A percentile compares a stretch with the other conserved stretches of the same genome.
These are phyloP conservation scores for Leptocoma aspasia DNA, from an alignment of 2,113 vertebrate species.

Conservation along the genomic window DNA sequence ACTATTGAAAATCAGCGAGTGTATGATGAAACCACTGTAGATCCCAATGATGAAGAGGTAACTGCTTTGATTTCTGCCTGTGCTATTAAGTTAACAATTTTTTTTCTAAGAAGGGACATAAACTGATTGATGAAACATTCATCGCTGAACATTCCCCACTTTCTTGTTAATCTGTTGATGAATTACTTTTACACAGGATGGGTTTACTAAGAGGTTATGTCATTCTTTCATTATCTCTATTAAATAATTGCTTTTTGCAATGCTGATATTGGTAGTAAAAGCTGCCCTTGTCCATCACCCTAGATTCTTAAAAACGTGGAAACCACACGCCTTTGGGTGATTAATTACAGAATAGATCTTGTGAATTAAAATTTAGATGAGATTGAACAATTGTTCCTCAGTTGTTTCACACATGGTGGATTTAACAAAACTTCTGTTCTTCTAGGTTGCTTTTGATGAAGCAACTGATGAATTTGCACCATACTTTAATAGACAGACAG, in stretches of 20 bases:
- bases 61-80: not conserved
- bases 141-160: not conserved
- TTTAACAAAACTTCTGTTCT: not conserved
- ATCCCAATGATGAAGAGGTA: slow-evolving; percentile 96
- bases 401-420: not conserved
- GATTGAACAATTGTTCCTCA: not conserved
- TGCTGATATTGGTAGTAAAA: not conserved
- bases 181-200: not conserved
- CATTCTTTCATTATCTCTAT: not conserved
- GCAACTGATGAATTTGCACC: slow-evolving; percentile 96
- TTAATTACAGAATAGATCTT: not conserved
- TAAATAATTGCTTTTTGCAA: not conserved
- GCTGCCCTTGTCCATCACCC: not conserved
- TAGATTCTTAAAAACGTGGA: not conserved
- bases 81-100: not conserved
- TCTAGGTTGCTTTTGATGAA: slow-evolving; percentile 92
- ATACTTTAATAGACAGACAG: slow-evolving; percentile 90
- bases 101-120: not conserved
- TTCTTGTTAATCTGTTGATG: not conserved
- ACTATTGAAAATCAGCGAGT: slow-evolving; percentile 97
- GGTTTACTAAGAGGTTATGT: not conserved
- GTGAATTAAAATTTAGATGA: not conserved
- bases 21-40: slow-evolving; percentile 92
- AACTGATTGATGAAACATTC: not conserved
- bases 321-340: accelerated